Percentiles rank a stretch among this genome's conserved stretches.
Conservation (phyloP, 2,797 vertebrate genomes). For the Phrynocephalus guinanensis region DNA sequence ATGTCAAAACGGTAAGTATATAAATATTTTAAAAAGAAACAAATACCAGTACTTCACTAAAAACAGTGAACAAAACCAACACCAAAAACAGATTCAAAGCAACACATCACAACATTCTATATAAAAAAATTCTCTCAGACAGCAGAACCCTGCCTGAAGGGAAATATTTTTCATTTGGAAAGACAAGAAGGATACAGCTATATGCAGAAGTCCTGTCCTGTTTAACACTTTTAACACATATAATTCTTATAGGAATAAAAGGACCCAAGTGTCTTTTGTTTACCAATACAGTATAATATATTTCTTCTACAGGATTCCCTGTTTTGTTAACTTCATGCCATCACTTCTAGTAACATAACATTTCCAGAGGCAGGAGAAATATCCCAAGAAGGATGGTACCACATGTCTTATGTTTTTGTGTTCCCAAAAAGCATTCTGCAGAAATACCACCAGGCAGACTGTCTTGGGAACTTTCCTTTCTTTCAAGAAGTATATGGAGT, state of each 20-base stretch:
- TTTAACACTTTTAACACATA: not conserved
- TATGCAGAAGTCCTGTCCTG: too few relatives aligned
- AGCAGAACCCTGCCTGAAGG: too few relatives aligned
- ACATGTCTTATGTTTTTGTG: not conserved
- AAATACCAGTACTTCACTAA: too few relatives aligned
- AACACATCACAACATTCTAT: too few relatives aligned
- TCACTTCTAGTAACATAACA: not conserved
- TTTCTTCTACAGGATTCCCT: not conserved
- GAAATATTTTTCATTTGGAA: too few relatives aligned
- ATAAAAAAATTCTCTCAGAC: too few relatives aligned
- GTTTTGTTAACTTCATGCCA: not conserved
- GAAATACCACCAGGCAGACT: not conserved
- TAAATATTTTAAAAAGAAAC: too few relatives aligned
- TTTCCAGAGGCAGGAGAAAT: not conserved
- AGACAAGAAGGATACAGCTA: too few relatives aligned
- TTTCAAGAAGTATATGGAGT: not conserved
- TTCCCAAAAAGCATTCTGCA: not conserved
- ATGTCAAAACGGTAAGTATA: too few relatives aligned
- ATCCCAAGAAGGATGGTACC: not conserved
- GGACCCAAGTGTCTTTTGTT: not conserved
- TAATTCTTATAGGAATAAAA: not conserved
- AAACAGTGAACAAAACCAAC: too few relatives aligned
- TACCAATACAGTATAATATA: not conserved
- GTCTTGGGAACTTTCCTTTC: not conserved
- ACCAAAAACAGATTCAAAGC: too few relatives aligned